Evolutionary conservation across 1,140 invertebrate species (phyloP), one percentile per base, ranked within the genome.

Genomic region (Drosophila miranda): DNA sequence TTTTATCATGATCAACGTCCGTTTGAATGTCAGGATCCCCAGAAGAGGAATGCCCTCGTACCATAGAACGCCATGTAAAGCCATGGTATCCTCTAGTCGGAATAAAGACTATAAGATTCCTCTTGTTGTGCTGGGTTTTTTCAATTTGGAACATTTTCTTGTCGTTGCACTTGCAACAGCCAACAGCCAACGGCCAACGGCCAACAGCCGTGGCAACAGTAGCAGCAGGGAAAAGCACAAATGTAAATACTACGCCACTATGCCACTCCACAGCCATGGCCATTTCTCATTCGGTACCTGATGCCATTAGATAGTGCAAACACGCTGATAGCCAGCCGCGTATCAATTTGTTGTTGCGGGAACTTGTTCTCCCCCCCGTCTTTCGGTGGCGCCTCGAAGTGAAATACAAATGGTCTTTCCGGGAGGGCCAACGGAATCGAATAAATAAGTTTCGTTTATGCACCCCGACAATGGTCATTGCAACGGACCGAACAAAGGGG

Each of bases 361-460:
- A 77, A 73, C 70, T 73, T 71, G 57, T 45, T 16, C 38, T 49
- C 48, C 38, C 19, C 21, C 43, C 43, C 19, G 19, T 19, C 28
- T 59, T 66, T 55, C 34, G 38, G 49, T 62, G 52, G 41, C 21
- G 57, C 68, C 52, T 48, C 45, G 13, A 69, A 59, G 16, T 23
- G 43, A 63, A 66, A 58, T 14, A 42, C 42, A 68, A 49, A 73
- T 53, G 68, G 41, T 60, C 34, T 38, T 38, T 13, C 34, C 3
- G 30, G 9, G 8, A 13, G 5, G 61, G 52, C 34, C 48, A 62
- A 62, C 63, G 63, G 53, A 73, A 76, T 74, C 72, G 74, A 64
- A 77, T 77, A 77, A 77, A 77, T 77, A 74, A 77, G 75, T 77
- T 77, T 77, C 75, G 55, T 75, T 69, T 76, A 76, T 76, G 54